Evolutionary conservation across 2,888 invertebrate genomes (phyloP).

Genomic region (Dasysyrphus tricinctus): DNA sequence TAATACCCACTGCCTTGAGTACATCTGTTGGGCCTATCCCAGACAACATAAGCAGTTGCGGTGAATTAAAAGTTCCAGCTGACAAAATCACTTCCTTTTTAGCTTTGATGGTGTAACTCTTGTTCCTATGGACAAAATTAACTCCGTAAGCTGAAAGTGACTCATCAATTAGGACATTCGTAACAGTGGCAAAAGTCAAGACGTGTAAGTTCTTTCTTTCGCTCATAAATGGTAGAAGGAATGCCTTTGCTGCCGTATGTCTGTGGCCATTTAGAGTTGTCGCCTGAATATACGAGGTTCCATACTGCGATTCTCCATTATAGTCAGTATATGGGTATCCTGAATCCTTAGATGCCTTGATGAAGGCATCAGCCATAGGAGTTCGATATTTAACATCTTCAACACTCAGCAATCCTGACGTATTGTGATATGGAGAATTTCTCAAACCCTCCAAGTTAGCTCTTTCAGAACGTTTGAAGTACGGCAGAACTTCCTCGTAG

Average conservation of each 20-base stretch:
- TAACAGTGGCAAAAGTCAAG: conserved; percentile 83
- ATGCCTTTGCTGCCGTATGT: conserved; percentile 85
- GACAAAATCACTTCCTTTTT: conserved; percentile 93
- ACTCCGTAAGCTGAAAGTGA: conserved; percentile 84
- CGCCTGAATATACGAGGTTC: conserved; percentile 85
- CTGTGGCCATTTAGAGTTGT: conserved; percentile 85
- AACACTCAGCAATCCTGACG: conserved; percentile 85
- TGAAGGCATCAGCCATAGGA: conserved; percentile 85
- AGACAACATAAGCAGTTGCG: conserved; percentile 95
- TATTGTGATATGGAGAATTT: conserved; percentile 84
- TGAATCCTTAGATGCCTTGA: conserved; percentile 85
- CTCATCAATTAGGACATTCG: conserved; percentile 84
- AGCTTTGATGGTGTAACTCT: conserved; percentile 85
- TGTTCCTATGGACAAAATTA: conserved; percentile 83
- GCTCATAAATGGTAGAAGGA: conserved; percentile 83
- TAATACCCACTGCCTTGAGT: not conserved
- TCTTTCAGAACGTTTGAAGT: conserved; percentile 85
- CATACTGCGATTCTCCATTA: conserved; percentile 85
- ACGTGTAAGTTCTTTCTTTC: conserved; percentile 84
- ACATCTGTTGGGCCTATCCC: conserved; percentile 84
- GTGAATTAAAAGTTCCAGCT: conserved; percentile 94
- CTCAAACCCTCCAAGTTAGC: conserved; percentile 83
- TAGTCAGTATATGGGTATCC: conserved; percentile 87
- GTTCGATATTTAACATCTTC: conserved; percentile 84
- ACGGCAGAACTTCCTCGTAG: conserved; percentile 85